A percentile compares a stretch with the other conserved stretches of the same genome.
phyloP scores from a whole-genome alignment of 2,797 vertebrate genomes.

The Cyprinella venusta region DNA sequence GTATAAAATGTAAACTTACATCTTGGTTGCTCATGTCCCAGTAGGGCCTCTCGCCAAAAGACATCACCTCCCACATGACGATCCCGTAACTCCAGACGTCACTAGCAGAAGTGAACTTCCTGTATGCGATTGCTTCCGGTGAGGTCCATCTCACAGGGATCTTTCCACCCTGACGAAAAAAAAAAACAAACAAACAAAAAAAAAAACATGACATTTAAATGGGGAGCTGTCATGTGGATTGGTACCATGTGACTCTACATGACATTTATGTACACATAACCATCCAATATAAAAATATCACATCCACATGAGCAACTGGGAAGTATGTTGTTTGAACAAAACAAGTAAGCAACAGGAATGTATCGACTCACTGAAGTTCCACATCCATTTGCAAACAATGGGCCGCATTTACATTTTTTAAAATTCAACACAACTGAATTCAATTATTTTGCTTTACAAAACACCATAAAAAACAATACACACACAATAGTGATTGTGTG shows the following conservation, averaged over 20 bases:
- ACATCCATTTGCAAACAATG: conserved; percentile 33
- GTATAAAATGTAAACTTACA: conserved; percentile 74
- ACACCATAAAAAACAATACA: neutral
- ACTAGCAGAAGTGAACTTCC: conserved; percentile 97
- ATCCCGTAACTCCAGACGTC: conserved; percentile 99
- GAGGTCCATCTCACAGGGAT: conserved; percentile 98
- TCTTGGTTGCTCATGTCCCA: conserved; percentile 99
- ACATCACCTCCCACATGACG: conserved; percentile 99
- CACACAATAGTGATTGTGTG: neutral
- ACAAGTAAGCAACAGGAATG: conserved; percentile 5
- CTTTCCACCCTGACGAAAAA: conserved; percentile 88
- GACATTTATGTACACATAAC: neutral
- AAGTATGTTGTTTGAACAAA: conserved; percentile 6
- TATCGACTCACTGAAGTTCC: neutral
- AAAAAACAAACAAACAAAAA: too few relatives aligned
- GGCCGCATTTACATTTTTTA: conserved; percentile 33
- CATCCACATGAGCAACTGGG: neutral
- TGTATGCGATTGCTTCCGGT: conserved; percentile 95
- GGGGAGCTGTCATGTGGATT: neutral
- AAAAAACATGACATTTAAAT: neutral
- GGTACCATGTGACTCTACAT: neutral
- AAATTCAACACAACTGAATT: conserved; percentile 12
- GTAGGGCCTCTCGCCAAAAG: conserved; percentile 95
- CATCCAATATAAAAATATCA: neutral
- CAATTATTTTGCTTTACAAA: conserved; percentile 33